Conservation (phyloP, 1,140 invertebrate species). For the Trachymyrmex cornetzi region DNA sequence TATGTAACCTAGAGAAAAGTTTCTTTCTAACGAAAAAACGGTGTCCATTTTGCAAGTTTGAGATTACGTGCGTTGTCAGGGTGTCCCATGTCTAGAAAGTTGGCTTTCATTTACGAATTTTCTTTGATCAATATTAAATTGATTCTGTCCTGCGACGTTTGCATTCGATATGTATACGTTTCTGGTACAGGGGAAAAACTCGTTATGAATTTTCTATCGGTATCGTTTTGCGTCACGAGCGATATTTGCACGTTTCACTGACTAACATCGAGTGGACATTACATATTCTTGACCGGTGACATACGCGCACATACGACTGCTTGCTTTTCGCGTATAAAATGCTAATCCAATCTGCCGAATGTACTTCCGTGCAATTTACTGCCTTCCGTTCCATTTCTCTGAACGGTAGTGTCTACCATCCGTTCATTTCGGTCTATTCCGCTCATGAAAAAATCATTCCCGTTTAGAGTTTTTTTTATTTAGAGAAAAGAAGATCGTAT, state of each 20-base stretch:
- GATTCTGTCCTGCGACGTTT: background rate
- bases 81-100: background rate
- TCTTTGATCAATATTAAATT: constrained; percentile 9
- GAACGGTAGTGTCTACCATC: constrained; percentile 3
- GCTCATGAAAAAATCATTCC: constrained; percentile 54
- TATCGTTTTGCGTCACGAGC: constrained; percentile 19
- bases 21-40: constrained; percentile 40
- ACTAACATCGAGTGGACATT: background rate
- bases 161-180: background rate
- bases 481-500: background rate
- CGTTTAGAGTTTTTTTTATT: background rate
- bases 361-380: constrained; percentile 59
- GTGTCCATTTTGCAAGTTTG: constrained; percentile 34
- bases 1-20: constrained; percentile 47
- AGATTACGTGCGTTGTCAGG: constrained; percentile 28
- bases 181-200: background rate
- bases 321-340: constrained; percentile 43
- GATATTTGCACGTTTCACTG: constrained; percentile 31
- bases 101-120: background rate
- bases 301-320: background rate
- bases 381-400: constrained; percentile 56
- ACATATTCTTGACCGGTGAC: constrained; percentile 12
- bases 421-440: constrained; percentile 35
- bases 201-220: constrained; percentile 19
- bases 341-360: constrained; percentile 56